These are phyloP conservation scores for Cylas formicarius DNA, from an alignment of 1,140 invertebrate genomes.

Conservation along the genomic window DNA sequence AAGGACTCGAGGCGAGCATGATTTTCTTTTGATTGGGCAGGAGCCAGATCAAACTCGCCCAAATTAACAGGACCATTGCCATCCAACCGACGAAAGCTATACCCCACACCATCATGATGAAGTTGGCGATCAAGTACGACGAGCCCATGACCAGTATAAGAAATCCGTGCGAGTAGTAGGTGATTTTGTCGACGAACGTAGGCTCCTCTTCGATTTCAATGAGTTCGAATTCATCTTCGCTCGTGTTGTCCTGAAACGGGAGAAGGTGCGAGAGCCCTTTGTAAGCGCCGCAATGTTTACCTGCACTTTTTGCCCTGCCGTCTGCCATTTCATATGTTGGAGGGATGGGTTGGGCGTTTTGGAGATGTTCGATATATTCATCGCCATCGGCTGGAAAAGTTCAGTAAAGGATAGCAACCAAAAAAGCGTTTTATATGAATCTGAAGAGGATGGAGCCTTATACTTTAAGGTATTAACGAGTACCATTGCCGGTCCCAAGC, in stretches of 20 bases:
- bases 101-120: conserved; percentile 18
- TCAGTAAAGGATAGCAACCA: too few relatives aligned
- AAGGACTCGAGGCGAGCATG: conserved; percentile 13
- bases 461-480: too few relatives aligned
- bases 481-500: too few relatives aligned
- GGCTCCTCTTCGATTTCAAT: background rate
- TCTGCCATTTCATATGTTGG: too few relatives aligned
- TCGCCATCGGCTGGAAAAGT: too few relatives aligned
- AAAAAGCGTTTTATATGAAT: too few relatives aligned
- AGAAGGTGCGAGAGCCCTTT: too few relatives aligned
- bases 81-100: conserved; percentile 12
- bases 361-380: too few relatives aligned
- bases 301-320: too few relatives aligned
- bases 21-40: conserved; percentile 5
- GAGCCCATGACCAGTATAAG: conserved; percentile 7
- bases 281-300: too few relatives aligned
- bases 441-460: too few relatives aligned
- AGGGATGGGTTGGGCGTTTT: too few relatives aligned
- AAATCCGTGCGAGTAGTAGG: background rate
- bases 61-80: conserved; percentile 10
- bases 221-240: background rate
- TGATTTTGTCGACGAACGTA: conserved; percentile 7
- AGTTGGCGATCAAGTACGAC: conserved; percentile 13
- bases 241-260: conserved; percentile 6
- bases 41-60: conserved; percentile 18